These are phyloP conservation scores for Polia nebulosa DNA, from an alignment of 2,888 invertebrate species.

Conservation along the genomic window DNA sequence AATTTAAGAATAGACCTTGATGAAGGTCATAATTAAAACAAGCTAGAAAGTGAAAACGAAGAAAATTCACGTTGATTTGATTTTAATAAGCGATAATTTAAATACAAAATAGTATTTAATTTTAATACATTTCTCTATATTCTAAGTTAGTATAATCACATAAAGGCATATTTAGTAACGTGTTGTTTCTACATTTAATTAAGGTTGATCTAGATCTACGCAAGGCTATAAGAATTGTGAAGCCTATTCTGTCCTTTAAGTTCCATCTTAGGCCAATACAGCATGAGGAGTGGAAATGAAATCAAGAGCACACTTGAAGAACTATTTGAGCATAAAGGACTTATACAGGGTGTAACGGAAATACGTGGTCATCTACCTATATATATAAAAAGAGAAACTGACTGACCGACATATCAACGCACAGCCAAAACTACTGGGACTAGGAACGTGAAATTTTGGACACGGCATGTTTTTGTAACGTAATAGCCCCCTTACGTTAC, in stretches of 20 bases:
- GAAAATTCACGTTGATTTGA: conserved; percentile 24
- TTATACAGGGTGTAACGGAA: no score
- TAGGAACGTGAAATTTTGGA: no score
- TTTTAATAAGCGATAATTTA: conserved; percentile 60
- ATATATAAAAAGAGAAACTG: no score
- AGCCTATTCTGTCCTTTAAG: not conserved
- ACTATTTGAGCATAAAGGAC: not conserved
- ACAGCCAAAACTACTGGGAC: no score
- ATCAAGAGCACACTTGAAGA: no score
- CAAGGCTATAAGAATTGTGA: not conserved
- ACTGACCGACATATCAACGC: no score
- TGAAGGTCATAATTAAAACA: not conserved
- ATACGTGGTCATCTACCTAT: no score
- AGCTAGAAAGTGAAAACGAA: conserved; percentile 24
- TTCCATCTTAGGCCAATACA: not conserved
- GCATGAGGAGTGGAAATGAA: no score
- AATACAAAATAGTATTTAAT: conserved; percentile 56
- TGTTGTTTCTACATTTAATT: conserved; percentile 18
- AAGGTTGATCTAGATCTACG: conserved; percentile 12
- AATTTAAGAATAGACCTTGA: conserved; percentile 6
- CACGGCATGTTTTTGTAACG: no score
- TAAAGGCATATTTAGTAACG: conserved; percentile 46
- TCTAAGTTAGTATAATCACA: conserved; percentile 50
- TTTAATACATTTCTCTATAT: conserved; percentile 48
- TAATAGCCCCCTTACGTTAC: no score